Percentiles rank a stretch among this genome's conserved stretches.
Conservation (phyloP, 2,888 invertebrate genomes). For the Leucoma salicis region DNA sequence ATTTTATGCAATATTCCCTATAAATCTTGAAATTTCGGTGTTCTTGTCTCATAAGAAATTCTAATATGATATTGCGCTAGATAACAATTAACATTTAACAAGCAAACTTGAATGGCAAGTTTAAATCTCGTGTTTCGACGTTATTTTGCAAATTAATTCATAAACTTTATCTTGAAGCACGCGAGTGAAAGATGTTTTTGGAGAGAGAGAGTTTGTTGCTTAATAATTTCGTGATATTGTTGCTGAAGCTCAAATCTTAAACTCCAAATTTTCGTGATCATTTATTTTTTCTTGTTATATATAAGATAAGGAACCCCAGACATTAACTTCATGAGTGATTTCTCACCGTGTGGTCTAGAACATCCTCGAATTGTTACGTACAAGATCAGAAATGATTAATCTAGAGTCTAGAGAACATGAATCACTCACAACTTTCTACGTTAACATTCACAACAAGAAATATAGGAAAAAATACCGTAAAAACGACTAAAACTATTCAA, state of each 20-base stretch:
- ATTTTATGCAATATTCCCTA: neutral
- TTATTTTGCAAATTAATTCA: slow-evolving; percentile 78
- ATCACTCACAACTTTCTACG: too few relatives aligned
- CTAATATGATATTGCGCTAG: slow-evolving; percentile 52
- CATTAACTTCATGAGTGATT: too few relatives aligned
- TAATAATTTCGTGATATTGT: slow-evolving; percentile 48
- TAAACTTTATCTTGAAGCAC: slow-evolving; percentile 69
- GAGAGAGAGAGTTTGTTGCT: slow-evolving; percentile 58
- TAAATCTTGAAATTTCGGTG: slow-evolving; percentile 17
- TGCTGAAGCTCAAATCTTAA: slow-evolving; percentile 22
- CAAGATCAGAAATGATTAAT: too few relatives aligned
- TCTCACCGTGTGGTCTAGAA: too few relatives aligned
- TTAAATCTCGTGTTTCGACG: slow-evolving; percentile 73
- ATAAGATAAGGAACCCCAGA: neutral
- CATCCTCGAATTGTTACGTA: too few relatives aligned
- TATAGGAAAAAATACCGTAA: too few relatives aligned
- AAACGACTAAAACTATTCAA: too few relatives aligned
- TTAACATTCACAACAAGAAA: too few relatives aligned
- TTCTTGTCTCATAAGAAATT: slow-evolving; percentile 32
- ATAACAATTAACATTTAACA: slow-evolving; percentile 76
- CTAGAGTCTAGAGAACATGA: too few relatives aligned
- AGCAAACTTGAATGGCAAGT: slow-evolving; percentile 68
- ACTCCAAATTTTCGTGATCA: slow-evolving; percentile 18
- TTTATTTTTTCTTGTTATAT: neutral
- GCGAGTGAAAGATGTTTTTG: slow-evolving; percentile 70